Percentiles rank a stretch among this genome's conserved stretches.
phyloP scores from a whole-genome alignment of 2,113 vertebrate species.

The Cygnus atratus region DNA sequence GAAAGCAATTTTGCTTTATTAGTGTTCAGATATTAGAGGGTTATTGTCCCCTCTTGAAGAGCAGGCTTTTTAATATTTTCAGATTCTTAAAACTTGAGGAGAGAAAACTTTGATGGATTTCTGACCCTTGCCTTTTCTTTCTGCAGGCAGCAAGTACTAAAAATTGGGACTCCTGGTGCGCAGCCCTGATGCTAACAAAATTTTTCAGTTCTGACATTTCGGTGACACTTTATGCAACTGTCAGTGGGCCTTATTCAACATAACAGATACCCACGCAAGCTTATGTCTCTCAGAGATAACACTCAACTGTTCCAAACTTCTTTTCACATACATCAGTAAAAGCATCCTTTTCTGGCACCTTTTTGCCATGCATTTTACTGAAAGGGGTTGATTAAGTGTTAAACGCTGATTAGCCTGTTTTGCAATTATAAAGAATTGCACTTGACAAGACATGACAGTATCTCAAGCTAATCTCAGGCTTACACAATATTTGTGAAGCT shows the following conservation, averaged over 20 bases:
- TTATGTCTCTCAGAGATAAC: not conserved
- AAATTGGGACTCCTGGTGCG: not conserved
- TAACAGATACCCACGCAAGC: not conserved
- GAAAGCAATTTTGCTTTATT: not conserved
- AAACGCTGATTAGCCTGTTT: not conserved
- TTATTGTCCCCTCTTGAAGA: not conserved
- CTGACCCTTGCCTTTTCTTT: not conserved
- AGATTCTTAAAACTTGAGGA: not conserved
- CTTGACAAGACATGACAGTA: not conserved
- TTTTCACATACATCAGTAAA: not conserved
- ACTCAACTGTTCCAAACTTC: not conserved
- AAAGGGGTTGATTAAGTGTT: not conserved
- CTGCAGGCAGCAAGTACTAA: not conserved
- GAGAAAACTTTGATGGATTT: not conserved
- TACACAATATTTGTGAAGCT: not conserved
- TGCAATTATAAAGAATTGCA: not conserved
- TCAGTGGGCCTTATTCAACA: not conserved
- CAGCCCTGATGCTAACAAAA: not conserved
- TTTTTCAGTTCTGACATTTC: not conserved
- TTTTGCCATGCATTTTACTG: not conserved
- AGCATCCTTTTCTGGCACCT: not conserved
- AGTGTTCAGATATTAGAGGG: not conserved
- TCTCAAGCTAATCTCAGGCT: not conserved
- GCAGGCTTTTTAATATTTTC: not conserved
- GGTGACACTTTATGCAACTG: not conserved